Conservation (phyloP, 2,113 vertebrate species). For the Salvelinus namaycush region DNA sequence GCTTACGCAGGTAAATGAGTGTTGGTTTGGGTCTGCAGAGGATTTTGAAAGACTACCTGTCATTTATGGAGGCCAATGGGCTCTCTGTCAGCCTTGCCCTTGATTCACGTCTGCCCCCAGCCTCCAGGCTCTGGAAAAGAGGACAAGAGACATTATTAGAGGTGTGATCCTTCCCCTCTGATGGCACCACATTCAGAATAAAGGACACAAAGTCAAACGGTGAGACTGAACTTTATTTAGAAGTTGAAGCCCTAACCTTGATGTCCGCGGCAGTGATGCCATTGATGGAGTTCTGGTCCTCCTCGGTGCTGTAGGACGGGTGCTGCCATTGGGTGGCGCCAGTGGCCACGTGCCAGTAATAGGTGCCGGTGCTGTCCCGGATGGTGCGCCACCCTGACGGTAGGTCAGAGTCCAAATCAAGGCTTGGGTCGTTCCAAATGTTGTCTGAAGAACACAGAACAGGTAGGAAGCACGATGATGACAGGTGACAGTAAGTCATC, state of each 20-base stretch:
- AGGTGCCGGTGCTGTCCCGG: constrained; percentile 89
- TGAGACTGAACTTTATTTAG: no score
- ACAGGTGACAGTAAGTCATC: no score
- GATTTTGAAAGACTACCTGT: constrained; percentile 29
- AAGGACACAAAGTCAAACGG: no score
- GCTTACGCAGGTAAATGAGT: neutral
- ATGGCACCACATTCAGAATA: no score
- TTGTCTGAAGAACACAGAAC: constrained; percentile 78
- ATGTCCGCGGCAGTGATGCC: constrained; percentile 30
- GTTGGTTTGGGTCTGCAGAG: neutral
- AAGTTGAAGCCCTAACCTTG: constrained; percentile 23
- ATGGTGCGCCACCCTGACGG: constrained; percentile 94
- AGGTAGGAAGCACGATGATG: neutral
- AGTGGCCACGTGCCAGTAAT: constrained; percentile 94
- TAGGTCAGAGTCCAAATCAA: constrained; percentile 86
- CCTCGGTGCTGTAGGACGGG: constrained; percentile 67
- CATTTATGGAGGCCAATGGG: constrained; percentile 37
- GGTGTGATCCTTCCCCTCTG: no score
- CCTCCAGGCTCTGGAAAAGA: constrained; percentile 27
- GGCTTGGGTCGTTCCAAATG: constrained; percentile 91
- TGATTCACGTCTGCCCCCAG: constrained; percentile 32
- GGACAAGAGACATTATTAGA: neutral
- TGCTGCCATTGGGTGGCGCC: constrained; percentile 96
- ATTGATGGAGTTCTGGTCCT: constrained; percentile 37
- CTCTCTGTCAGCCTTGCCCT: constrained; percentile 39